Conservation (phyloP, 2,888 invertebrate genomes). For the Poecilus cupreus region DNA sequence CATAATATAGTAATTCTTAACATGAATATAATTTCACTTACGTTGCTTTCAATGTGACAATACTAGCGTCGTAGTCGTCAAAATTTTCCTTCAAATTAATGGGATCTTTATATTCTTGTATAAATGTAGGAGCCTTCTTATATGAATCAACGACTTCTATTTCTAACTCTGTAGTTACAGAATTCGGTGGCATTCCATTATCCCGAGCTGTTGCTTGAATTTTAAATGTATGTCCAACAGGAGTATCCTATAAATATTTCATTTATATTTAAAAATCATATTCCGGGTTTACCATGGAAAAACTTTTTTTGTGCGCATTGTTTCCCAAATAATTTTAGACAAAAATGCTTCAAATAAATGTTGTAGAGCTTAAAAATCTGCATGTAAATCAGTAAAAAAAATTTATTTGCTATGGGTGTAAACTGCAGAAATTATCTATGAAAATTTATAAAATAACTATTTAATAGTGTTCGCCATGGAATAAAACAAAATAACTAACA, state of each 20-base stretch:
- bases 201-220: conserved; percentile 87
- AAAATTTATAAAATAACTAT: too few species aligned
- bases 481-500: too few species aligned
- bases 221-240: conserved; percentile 78
- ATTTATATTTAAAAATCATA: neutral
- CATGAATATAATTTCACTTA: conserved; percentile 76
- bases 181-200: conserved; percentile 79
- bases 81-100: conserved; percentile 85
- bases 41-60: conserved; percentile 83
- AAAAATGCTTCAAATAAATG: too few species aligned
- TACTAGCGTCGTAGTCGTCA: conserved; percentile 81
- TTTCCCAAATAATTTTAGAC: too few species aligned
- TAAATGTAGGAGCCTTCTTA: conserved; percentile 88
- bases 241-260: conserved; percentile 33
- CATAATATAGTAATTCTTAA: too few species aligned
- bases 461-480: too few species aligned
- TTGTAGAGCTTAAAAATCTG: too few species aligned
- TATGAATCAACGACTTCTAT: conserved; percentile 91
- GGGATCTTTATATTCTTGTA: conserved; percentile 76
- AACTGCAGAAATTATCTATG: too few species aligned
- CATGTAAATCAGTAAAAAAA: too few species aligned
- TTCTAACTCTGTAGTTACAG: conserved; percentile 84
- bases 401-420: too few species aligned
- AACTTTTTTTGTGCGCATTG: too few species aligned
- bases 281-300: too few species aligned